Percentiles rank a stretch among this genome's conserved stretches.
These are phyloP conservation scores for Desoria tigrina DNA, from an alignment of 2,888 invertebrate genomes.

Conservation along the genomic window DNA sequence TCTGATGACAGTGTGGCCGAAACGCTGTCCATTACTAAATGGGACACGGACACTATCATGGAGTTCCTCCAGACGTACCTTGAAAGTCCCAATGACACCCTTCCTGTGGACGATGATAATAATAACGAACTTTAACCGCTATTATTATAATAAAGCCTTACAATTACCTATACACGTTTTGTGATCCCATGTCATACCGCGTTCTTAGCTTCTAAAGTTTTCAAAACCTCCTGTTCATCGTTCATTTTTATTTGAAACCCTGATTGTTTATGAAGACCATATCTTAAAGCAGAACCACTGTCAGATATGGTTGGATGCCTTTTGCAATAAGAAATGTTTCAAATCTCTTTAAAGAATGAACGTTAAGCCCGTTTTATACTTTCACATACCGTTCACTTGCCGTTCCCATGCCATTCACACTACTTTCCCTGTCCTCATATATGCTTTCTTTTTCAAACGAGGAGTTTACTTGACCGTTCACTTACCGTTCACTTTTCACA, in stretches of 20 bases:
- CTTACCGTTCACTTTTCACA: too few species aligned
- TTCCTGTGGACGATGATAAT: constrained; percentile 16
- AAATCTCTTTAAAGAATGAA: not conserved
- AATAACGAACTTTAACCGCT: constrained; percentile 36
- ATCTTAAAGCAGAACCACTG: constrained; percentile 25
- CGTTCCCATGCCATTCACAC: too few species aligned
- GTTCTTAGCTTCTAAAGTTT: not conserved
- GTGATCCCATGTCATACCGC: too few species aligned
- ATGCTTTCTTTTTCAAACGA: too few species aligned
- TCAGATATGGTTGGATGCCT: constrained; percentile 25
- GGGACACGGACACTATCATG: constrained; percentile 97
- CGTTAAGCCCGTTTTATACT: too few species aligned
- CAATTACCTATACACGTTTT: too few species aligned
- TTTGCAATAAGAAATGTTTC: not conserved
- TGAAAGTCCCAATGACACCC: constrained; percentile 49
- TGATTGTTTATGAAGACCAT: constrained; percentile 28
- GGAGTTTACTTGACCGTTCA: too few species aligned
- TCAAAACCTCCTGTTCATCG: not conserved
- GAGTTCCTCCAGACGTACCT: constrained; percentile 92
- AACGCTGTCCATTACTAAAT: constrained; percentile 86
- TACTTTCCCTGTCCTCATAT: too few species aligned
- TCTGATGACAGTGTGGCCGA: constrained; percentile 33
- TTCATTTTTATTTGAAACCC: not conserved
- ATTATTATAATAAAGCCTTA: not conserved
- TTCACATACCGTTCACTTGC: too few species aligned